phyloP scores from a whole-genome alignment of 1,140 invertebrate genomes.

The Mycetomoellerius zeteki region DNA sequence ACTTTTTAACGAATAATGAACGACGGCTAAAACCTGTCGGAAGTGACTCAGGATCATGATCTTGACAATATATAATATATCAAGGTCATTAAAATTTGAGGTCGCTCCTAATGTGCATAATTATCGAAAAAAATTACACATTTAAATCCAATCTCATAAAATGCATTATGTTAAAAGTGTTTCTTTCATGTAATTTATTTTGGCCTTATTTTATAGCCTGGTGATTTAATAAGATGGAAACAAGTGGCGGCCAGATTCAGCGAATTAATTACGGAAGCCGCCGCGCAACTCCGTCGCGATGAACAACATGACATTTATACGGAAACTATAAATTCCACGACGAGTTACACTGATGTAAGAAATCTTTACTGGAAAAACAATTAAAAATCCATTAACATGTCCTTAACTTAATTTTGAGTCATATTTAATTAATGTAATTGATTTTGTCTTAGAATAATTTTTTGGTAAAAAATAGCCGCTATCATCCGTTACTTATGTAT shows the following conservation, averaged over 20 bases:
- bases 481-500: background rate
- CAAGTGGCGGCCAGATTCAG: conserved; percentile 77
- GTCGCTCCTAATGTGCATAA: no score
- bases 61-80: no score
- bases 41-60: no score
- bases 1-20: no score
- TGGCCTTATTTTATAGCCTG: conserved; percentile 63
- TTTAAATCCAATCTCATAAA: background rate
- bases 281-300: conserved; percentile 69
- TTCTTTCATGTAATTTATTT: background rate
- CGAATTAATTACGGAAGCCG: conserved; percentile 80
- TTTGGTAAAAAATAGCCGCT: background rate
- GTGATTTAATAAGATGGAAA: conserved; percentile 76
- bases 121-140: background rate
- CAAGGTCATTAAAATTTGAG: no score
- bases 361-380: conserved; percentile 2
- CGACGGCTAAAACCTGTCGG: no score
- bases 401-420: conserved; percentile 13
- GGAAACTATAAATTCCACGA: conserved; percentile 24
- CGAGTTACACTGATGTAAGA: conserved; percentile 30
- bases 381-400: background rate
- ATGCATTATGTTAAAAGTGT: conserved; percentile 16
- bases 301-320: conserved; percentile 48
- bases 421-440: background rate
- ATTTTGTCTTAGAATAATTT: background rate